Percentiles rank a stretch among this genome's conserved stretches.
phyloP scores from a whole-genome alignment of 2,888 invertebrate species.

The Erebia epiphron region DNA sequence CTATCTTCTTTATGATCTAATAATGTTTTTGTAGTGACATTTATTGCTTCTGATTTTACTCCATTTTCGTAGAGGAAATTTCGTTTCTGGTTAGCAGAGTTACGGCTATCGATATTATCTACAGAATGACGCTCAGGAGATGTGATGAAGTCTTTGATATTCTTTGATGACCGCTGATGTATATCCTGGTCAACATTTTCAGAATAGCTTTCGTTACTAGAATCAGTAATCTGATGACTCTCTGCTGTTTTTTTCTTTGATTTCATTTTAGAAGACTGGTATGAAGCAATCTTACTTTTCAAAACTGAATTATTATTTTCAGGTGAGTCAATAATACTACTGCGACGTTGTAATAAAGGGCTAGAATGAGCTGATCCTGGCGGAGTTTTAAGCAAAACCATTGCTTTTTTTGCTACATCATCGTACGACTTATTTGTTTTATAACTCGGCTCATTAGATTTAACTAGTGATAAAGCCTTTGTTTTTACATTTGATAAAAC shows the following conservation, averaged over 20 bases:
- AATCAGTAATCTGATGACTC: slow-evolving; percentile 32
- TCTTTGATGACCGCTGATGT: slow-evolving; percentile 51
- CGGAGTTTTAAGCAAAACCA: slow-evolving; percentile 62
- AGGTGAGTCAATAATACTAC: slow-evolving; percentile 36
- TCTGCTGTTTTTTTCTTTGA: slow-evolving; percentile 27
- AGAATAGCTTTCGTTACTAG: slow-evolving; percentile 48
- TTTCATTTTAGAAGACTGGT: slow-evolving; percentile 23
- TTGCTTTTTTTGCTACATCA: slow-evolving; percentile 60
- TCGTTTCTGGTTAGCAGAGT: neutral
- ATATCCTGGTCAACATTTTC: slow-evolving; percentile 50
- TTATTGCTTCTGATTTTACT: slow-evolving; percentile 13
- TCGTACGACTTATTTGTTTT: slow-evolving; percentile 55
- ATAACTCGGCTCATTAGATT: slow-evolving; percentile 57
- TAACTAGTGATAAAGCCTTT: slow-evolving; percentile 78
- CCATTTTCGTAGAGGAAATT: slow-evolving; percentile 10
- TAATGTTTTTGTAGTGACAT: slow-evolving; percentile 17
- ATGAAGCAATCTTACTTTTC: slow-evolving; percentile 28
- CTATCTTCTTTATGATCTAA: slow-evolving; percentile 47
- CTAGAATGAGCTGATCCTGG: slow-evolving; percentile 60
- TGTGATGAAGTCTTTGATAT: slow-evolving; percentile 63
- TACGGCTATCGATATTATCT: slow-evolving; percentile 7
- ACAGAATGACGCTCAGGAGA: slow-evolving; percentile 64
- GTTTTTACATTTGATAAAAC: slow-evolving; percentile 80
- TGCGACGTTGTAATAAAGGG: slow-evolving; percentile 46
- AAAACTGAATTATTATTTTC: slow-evolving; percentile 29